Conservation (phyloP, 2,888 invertebrate species). For the Darwinula stevensoni region DNA sequence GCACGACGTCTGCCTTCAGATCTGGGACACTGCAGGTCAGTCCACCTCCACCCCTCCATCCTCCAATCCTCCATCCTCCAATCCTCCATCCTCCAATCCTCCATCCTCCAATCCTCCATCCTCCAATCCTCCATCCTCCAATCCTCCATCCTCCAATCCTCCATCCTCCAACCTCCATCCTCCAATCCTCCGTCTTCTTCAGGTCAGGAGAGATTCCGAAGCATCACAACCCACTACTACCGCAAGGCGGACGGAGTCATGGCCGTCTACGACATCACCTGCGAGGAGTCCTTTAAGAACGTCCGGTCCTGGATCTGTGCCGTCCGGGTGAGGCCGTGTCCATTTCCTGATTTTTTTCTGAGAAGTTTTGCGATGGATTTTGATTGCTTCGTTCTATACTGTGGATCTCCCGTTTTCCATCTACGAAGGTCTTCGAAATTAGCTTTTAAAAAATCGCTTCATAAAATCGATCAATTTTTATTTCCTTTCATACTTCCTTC, state of each 20-base stretch:
- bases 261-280: slow-evolving; percentile 24
- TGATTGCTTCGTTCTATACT: neutral
- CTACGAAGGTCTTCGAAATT: no score
- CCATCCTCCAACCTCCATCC: neutral
- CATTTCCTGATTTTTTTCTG: no score
- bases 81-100: no score
- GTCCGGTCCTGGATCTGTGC: slow-evolving; percentile 21
- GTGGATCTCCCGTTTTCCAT: neutral
- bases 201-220: slow-evolving; percentile 18
- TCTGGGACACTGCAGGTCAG: slow-evolving; percentile 24
- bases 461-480: no score
- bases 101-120: no score
- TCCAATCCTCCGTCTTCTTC: no score
- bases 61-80: no score
- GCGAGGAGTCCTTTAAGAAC: slow-evolving; percentile 20
- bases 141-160: no score
- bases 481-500: no score
- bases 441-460: no score
- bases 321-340: slow-evolving; percentile 13
- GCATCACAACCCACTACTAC: slow-evolving; percentile 25
- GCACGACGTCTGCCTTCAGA: slow-evolving; percentile 17
- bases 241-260: slow-evolving; percentile 24
- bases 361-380: neutral
- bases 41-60: no score
- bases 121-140: no score